Base-by-base conservation (phyloP, 2,113 vertebrate species). In the Apteryx mantelli region DNA sequence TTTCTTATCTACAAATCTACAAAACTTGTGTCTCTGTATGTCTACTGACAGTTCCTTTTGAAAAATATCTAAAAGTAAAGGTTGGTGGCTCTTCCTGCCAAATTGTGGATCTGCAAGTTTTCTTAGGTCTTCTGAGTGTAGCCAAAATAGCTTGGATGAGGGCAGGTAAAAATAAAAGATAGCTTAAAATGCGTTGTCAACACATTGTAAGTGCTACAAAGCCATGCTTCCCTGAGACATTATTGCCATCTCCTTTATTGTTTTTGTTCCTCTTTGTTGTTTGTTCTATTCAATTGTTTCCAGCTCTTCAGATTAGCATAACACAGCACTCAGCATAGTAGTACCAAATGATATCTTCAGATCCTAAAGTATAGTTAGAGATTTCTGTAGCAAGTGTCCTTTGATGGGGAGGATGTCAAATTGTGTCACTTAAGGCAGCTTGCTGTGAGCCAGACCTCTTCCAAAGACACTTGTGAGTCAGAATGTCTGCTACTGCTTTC, bases 401-500 rank as follows among this genome's bases (percentile, higher is more conserved):
- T 71, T 69, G 76, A 86, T 69, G 71, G 48, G 48, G 71, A 30
- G 64, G 42, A 60, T 8, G 4, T 82, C 73, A 93, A 79, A 78
- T 8, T 34, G 52, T 63, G 52, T 91, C 77, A 82, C 1, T 18
- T 74, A 86, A 61, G 44, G 53, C 86, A 96, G 65, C 17, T 96
- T 83, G 42, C 68, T 91, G 77, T 48, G 84, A 93, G 64, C 55
- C 66, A 65, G 26, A 50, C 86, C 52, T 71, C 83, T 95, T 88
- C 85, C 61, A 93, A 40, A 82, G 40, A 10, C 69, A 81, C 32
- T 61, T 38, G 46, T 20, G 9, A 91, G 53, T 94, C 82, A 91
- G 69, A 52, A 66, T 88, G 69, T 75, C 84, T 93, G 91, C 83
- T 91, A 22, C 74, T 89, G 81, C 56, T 75, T 87, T 92, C 34